Conservation (phyloP, 2,113 vertebrate species). For the Verasper variegatus region DNA sequence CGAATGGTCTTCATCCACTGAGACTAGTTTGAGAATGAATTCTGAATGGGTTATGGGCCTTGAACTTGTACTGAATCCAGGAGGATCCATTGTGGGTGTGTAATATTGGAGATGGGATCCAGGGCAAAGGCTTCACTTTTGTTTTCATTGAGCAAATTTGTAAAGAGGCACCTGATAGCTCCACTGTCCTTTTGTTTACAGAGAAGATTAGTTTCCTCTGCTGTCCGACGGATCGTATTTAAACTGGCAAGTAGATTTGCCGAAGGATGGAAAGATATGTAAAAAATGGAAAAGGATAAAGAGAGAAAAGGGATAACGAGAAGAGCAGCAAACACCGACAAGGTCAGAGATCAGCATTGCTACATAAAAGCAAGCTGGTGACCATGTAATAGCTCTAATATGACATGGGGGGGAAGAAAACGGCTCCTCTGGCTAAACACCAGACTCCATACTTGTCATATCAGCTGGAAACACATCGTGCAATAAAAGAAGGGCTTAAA, state of each 20-base stretch:
- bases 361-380: constrained; percentile 26
- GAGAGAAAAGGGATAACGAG: neutral
- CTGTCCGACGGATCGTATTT: constrained; percentile 42
- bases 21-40: constrained; percentile 46
- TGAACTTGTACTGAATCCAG: constrained; percentile 46
- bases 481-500: neutral
- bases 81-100: constrained; percentile 57
- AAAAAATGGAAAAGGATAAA: constrained; percentile 3
- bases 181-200: constrained; percentile 54
- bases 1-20: constrained; percentile 33
- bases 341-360: constrained; percentile 33
- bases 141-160: constrained; percentile 55
- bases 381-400: constrained; percentile 17
- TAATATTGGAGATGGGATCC: constrained; percentile 60
- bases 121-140: constrained; percentile 60
- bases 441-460: neutral
- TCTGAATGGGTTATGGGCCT: constrained; percentile 45
- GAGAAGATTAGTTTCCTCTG: constrained; percentile 59
- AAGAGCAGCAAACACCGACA: constrained; percentile 18
- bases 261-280: neutral
- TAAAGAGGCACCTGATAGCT: constrained; percentile 67
- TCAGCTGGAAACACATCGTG: neutral
- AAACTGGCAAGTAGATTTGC: constrained; percentile 35
- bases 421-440: neutral
- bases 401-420: neutral